phyloP scores from a whole-genome alignment of 2,797 vertebrate species.

The Anguilla anguilla region DNA sequence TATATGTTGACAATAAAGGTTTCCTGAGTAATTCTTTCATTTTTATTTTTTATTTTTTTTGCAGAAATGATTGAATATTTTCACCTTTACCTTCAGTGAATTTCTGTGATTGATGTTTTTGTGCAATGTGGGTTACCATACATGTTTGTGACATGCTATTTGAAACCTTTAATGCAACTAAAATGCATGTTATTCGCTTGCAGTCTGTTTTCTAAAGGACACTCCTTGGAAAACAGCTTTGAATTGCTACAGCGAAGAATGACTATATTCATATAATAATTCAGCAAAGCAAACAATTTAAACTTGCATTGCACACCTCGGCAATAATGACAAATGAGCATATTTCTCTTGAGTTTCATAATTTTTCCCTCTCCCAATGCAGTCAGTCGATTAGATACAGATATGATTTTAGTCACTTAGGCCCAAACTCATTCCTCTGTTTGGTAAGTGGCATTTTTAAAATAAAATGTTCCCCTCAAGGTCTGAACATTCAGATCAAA shows the following conservation, averaged over 20 bases:
- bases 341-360: constrained; percentile 58
- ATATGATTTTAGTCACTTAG: background rate
- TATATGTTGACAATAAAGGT: background rate
- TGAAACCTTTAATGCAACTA: background rate
- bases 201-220: background rate
- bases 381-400: constrained; percentile 51
- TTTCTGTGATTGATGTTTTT: background rate
- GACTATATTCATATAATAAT: too few relatives aligned
- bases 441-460: constrained; percentile 4
- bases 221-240: background rate
- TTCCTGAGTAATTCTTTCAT: background rate
- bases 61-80: background rate
- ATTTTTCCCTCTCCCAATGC: constrained; percentile 40
- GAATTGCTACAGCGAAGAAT: background rate
- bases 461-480: constrained; percentile 9
- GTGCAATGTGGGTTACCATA: background rate
- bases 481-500: background rate
- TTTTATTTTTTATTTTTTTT: background rate
- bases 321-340: constrained; percentile 70
- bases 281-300: constrained; percentile 63
- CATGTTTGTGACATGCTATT: background rate
- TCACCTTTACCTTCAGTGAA: background rate
- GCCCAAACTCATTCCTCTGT: background rate
- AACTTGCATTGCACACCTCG: constrained; percentile 50
- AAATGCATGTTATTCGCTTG: background rate